Evolutionary conservation across 2,888 invertebrate genomes (phyloP).

Genomic region (Cryptophagus acutangulus): DNA sequence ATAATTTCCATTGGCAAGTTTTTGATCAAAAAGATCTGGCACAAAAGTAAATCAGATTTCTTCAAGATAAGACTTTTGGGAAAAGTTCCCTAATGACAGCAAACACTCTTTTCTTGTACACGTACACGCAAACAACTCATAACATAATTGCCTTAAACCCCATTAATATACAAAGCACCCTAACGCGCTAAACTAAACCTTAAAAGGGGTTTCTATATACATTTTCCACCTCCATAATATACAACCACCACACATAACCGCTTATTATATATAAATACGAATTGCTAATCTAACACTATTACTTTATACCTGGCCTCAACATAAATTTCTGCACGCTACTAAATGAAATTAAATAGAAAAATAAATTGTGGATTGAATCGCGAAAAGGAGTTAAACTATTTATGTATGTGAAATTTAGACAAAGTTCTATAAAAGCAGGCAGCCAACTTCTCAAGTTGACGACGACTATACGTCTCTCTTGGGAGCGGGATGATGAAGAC

Average conservation of each 20-base stretch:
- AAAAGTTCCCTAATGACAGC: slow-evolving; percentile 37
- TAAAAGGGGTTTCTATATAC: too few species aligned
- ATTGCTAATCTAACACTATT: slow-evolving; percentile 40
- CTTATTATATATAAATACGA: slow-evolving; percentile 37
- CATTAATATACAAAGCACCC: slow-evolving; percentile 26
- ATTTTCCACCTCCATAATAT: too few species aligned
- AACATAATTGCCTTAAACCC: slow-evolving; percentile 45
- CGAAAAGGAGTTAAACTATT: too few species aligned
- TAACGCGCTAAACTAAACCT: slow-evolving; percentile 7
- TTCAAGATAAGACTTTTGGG: slow-evolving; percentile 24
- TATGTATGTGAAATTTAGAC: too few species aligned
- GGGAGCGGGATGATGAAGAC: slow-evolving; percentile 37
- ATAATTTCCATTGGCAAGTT: neutral
- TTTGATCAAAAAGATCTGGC: neutral
- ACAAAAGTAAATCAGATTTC: slow-evolving; percentile 12
- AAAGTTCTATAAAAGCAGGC: slow-evolving; percentile 34
- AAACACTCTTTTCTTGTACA: slow-evolving; percentile 34
- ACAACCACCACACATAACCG: slow-evolving; percentile 34
- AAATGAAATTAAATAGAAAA: too few species aligned
- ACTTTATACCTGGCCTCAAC: too few species aligned
- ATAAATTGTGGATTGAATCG: too few species aligned
- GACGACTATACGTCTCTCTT: slow-evolving; percentile 38
- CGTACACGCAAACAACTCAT: slow-evolving; percentile 43
- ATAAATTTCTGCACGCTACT: too few species aligned
- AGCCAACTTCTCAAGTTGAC: slow-evolving; percentile 32